Evolutionary conservation across 2,797 vertebrate species (phyloP).

Genomic region (Paramormyrops hopkinsi): DNA sequence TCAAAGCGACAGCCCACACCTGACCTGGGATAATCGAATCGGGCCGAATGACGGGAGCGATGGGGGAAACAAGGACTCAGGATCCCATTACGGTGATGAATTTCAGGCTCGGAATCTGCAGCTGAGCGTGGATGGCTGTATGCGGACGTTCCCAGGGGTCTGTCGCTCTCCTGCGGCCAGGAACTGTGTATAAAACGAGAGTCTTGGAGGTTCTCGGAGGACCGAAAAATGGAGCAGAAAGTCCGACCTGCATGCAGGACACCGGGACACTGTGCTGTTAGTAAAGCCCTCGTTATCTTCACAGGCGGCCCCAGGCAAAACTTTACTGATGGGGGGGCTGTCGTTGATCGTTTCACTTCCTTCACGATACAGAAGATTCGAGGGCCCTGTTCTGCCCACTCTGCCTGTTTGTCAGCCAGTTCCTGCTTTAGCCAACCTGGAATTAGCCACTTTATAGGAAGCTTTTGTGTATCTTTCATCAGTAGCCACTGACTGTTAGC

Average conservation of each 20-base stretch:
- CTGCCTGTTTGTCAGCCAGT: neutral
- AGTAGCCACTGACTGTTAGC: neutral
- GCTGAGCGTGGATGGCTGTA: neutral
- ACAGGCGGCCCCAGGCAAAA: neutral
- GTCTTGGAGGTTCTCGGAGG: neutral
- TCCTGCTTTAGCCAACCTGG: neutral
- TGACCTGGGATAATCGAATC: neutral
- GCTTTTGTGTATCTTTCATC: neutral
- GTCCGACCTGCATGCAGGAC: neutral
- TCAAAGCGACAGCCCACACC: neutral
- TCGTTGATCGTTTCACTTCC: neutral
- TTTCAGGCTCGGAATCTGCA: neutral
- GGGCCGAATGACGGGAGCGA: neutral
- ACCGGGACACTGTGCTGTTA: neutral
- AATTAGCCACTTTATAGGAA: neutral
- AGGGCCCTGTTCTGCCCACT: neutral
- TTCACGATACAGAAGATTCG: neutral
- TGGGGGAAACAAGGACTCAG: neutral
- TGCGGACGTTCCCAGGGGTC: neutral
- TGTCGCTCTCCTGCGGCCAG: neutral
- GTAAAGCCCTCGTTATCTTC: neutral
- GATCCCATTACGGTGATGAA: constrained; percentile 1
- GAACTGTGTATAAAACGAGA: neutral
- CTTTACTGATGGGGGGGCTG: neutral
- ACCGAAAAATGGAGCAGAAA: neutral